Evolutionary conservation across 2,797 vertebrate genomes (phyloP).

Genomic region (Ispidina picta): DNA sequence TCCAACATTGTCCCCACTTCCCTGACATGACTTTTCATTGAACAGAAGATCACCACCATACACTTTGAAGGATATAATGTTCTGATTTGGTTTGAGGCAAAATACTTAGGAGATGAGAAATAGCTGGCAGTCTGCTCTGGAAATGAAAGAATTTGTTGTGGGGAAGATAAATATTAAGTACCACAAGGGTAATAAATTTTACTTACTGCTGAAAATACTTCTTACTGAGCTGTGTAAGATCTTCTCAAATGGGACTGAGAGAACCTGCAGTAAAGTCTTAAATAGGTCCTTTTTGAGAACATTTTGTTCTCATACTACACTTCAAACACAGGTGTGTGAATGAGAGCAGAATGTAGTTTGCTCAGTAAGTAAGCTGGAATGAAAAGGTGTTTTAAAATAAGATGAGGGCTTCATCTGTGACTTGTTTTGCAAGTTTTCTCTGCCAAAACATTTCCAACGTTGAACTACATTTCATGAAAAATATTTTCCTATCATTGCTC

Average conservation of each 20-base stretch:
- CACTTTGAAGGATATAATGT: slow-evolving; percentile 27
- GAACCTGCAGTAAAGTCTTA: not conserved
- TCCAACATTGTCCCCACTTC: not conserved
- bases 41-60: not conserved
- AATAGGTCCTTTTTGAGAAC: not conserved
- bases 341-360: not conserved
- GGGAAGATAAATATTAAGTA: slow-evolving; percentile 3
- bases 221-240: not conserved
- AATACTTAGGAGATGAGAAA: slow-evolving; percentile 21
- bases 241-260: not conserved
- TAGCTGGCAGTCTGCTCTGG: not conserved
- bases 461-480: slow-evolving; percentile 20
- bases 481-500: not conserved
- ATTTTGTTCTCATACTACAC: not conserved
- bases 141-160: slow-evolving; percentile 18
- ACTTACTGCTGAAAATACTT: slow-evolving; percentile 8
- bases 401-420: not conserved
- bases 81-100: slow-evolving; percentile 19
- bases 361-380: not conserved
- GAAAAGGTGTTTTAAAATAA: not conserved
- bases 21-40: not conserved
- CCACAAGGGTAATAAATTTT: slow-evolving; percentile 34
- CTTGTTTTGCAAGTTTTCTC: slow-evolving; percentile 13
- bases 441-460: not conserved
- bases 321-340: not conserved